Conservation (phyloP, 2,797 vertebrate genomes). For the Leuciscus waleckii region DNA sequence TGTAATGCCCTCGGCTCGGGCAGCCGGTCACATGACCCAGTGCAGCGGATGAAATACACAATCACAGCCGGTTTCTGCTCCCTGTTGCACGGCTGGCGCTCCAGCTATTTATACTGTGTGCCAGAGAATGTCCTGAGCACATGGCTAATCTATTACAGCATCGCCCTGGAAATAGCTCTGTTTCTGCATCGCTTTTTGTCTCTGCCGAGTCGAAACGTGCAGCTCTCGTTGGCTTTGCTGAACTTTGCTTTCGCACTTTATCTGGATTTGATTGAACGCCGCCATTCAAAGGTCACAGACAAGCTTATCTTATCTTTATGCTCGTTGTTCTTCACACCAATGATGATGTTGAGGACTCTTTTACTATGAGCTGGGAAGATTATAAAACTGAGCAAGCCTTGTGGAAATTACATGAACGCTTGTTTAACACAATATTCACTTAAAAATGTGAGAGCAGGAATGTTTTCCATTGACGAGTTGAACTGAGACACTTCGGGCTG, state of each 20-base stretch:
- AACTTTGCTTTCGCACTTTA: conserved; percentile 11
- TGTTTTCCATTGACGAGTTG: neutral
- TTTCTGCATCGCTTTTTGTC: conserved; percentile 28
- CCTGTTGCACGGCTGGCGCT: conserved; percentile 48
- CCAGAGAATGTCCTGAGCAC: conserved; percentile 59
- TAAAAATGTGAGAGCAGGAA: no score
- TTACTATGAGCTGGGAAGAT: neutral
- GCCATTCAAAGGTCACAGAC: conserved; percentile 16
- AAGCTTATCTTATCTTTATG: conserved; percentile 15
- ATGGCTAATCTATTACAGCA: conserved; percentile 57
- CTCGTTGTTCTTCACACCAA: neutral
- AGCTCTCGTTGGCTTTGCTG: neutral
- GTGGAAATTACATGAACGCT: neutral
- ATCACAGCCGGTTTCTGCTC: conserved; percentile 52
- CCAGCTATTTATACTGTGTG: conserved; percentile 62
- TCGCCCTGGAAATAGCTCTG: conserved; percentile 57
- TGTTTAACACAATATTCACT: neutral
- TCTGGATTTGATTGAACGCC: conserved; percentile 1
- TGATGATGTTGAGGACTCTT: conserved; percentile 8
- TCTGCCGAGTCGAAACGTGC: conserved; percentile 8
- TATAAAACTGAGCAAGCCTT: neutral
- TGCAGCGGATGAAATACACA: conserved; percentile 69
- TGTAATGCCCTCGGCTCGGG: conserved; percentile 30
- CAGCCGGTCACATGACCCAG: conserved; percentile 60
- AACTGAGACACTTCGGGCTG: no score